A percentile compares a stretch with the other conserved stretches of the same genome.
These are phyloP conservation scores for Leucoma salicis DNA, from an alignment of 2,888 invertebrate species.

Conservation along the genomic window DNA sequence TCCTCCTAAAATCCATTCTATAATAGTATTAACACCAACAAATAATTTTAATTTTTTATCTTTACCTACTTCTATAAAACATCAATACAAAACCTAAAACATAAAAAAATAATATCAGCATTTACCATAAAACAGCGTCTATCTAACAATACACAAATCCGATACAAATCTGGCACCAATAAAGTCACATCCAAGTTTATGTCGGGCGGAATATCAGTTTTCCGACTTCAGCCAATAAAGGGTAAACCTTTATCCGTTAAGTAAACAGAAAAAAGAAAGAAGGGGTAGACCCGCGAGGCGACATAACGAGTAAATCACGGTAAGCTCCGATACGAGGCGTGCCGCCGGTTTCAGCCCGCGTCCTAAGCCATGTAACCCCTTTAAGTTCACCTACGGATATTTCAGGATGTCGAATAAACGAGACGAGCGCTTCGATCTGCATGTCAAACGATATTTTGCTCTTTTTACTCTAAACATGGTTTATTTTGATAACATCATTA, in stretches of 20 bases:
- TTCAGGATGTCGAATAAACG: constrained; percentile 55
- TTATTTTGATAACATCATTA: too few species aligned
- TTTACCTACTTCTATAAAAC: constrained; percentile 18
- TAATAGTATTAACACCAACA: too few species aligned
- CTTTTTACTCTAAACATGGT: constrained; percentile 33
- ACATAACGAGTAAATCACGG: constrained; percentile 76
- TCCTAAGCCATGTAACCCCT: constrained; percentile 65
- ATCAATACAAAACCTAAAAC: constrained; percentile 22
- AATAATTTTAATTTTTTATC: constrained; percentile 7
- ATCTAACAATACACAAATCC: constrained; percentile 48
- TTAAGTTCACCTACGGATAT: constrained; percentile 69
- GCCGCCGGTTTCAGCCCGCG: constrained; percentile 43
- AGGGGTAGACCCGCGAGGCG: constrained; percentile 52
- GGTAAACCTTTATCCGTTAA: constrained; percentile 78
- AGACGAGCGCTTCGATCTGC: constrained; percentile 40
- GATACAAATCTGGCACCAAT: constrained; percentile 63
- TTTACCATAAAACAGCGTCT: too few species aligned
- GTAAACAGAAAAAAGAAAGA: constrained; percentile 78
- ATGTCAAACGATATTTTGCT: constrained; percentile 20
- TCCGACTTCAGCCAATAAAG: constrained; percentile 78
- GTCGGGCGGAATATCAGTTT: constrained; percentile 73
- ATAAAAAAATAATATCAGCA: too few species aligned
- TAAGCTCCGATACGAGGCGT: constrained; percentile 72
- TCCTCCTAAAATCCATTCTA: too few species aligned
- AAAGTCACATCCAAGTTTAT: constrained; percentile 68